Percentiles rank a stretch among this genome's conserved stretches.
Evolutionary conservation across 2,888 invertebrate species (phyloP).

Genomic region (Hypena proboscidalis): DNA sequence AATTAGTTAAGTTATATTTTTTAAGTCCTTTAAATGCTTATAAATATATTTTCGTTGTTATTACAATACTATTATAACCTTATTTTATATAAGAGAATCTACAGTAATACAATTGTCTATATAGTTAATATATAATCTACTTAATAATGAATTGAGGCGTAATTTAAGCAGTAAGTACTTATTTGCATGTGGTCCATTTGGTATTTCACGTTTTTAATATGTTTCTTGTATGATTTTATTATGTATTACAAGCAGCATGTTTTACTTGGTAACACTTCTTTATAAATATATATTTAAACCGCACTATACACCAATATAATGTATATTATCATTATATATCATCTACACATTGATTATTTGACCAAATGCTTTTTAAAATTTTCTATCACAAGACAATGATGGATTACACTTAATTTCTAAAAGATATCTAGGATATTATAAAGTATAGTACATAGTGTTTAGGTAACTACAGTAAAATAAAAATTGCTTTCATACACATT

Average conservation of each 20-base stretch:
- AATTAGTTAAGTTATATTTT: conserved; percentile 8
- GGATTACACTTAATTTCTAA: not conserved
- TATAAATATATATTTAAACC: no score
- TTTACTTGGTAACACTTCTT: no score
- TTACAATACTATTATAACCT: conserved; percentile 1
- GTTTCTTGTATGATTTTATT: no score
- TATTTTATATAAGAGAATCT: not conserved
- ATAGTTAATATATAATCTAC: no score
- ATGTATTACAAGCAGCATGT: no score
- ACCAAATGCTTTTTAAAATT: conserved; percentile 11
- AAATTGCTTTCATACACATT: conserved; percentile 9
- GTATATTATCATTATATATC: not conserved
- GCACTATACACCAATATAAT: no score
- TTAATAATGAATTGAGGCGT: no score
- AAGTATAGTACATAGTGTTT: not conserved
- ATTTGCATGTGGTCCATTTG: not conserved
- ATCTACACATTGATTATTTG: conserved; percentile 5
- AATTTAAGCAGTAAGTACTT: not conserved
- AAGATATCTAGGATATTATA: not conserved
- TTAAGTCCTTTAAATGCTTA: conserved; percentile 15
- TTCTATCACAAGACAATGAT: conserved; percentile 12
- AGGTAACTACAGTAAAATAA: not conserved
- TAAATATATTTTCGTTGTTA: conserved; percentile 40
- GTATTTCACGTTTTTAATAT: no score
- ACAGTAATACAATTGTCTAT: not conserved